These are phyloP conservation scores for Clostera curtula DNA, from an alignment of 2,888 invertebrate genomes.

Conservation along the genomic window DNA sequence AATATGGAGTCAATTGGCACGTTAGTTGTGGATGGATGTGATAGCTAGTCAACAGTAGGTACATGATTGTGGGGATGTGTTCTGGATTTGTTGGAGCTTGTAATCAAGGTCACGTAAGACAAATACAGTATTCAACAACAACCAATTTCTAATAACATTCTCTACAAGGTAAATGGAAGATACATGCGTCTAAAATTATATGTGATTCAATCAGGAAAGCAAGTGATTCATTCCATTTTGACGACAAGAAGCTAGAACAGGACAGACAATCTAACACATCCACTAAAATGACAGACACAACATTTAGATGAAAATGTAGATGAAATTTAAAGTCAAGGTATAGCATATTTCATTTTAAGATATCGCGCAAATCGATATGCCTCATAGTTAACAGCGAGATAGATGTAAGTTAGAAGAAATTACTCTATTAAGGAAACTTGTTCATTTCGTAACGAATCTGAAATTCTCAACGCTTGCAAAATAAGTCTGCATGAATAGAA, in stretches of 20 bases:
- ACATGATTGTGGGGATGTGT: constrained; percentile 39
- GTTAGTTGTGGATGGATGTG: constrained; percentile 45
- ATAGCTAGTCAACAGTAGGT: constrained; percentile 32
- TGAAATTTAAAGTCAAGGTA: too few species aligned
- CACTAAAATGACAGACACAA: constrained; percentile 49
- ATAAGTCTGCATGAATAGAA: too few species aligned
- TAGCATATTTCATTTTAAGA: too few species aligned
- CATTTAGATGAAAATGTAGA: constrained; percentile 43
- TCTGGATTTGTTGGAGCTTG: constrained; percentile 33
- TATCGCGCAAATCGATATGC: too few species aligned
- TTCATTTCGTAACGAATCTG: too few species aligned
- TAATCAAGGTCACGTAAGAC: constrained; percentile 33
- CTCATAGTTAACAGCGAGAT: too few species aligned
- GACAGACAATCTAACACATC: constrained; percentile 27
- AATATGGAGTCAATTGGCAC: constrained; percentile 44
- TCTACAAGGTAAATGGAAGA: constrained; percentile 39
- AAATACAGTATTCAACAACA: constrained; percentile 44
- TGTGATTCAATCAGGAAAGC: constrained; percentile 32
- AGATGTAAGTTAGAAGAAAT: too few species aligned
- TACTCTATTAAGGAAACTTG: too few species aligned
- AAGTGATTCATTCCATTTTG: constrained; percentile 31
- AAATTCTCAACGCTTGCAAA: too few species aligned
- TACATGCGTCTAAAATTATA: constrained; percentile 41
- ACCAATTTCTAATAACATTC: constrained; percentile 45
- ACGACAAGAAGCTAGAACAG: constrained; percentile 47